phyloP scores from a whole-genome alignment of 2,888 invertebrate genomes.

The Leptopilina myrica region DNA sequence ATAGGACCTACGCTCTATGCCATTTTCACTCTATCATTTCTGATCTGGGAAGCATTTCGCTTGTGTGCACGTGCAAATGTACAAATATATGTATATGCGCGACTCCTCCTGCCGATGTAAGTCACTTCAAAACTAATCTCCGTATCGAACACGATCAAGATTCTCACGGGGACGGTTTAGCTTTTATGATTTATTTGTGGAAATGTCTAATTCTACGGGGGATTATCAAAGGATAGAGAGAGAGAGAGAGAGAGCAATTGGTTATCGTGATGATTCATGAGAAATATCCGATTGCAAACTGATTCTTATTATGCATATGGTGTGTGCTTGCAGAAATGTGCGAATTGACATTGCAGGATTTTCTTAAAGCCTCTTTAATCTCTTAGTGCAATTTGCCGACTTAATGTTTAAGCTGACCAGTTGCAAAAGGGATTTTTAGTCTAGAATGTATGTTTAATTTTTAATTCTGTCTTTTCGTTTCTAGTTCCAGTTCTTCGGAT shows the following conservation, averaged over 20 bases:
- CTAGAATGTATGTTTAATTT: too few species aligned
- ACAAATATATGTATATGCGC: constrained; percentile 34
- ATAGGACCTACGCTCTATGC: constrained; percentile 20
- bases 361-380: too few species aligned
- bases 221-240: constrained; percentile 55
- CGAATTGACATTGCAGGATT: too few species aligned
- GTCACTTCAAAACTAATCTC: constrained; percentile 64
- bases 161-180: constrained; percentile 63
- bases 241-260: constrained; percentile 54
- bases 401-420: too few species aligned
- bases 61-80: constrained; percentile 26
- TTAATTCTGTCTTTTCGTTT: too few species aligned
- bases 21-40: constrained; percentile 37
- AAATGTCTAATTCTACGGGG: constrained; percentile 54
- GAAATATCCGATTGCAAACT: constrained; percentile 50
- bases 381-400: too few species aligned
- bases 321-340: too few species aligned
- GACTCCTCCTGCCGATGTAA: constrained; percentile 11
- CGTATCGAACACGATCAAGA: constrained; percentile 66
- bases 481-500: too few species aligned
- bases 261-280: constrained; percentile 25
- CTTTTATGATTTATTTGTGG: constrained; percentile 62
- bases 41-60: constrained; percentile 24
- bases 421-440: too few species aligned
- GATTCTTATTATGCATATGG: constrained; percentile 45